These are phyloP conservation scores for Glossophaga mutica DNA, from an alignment of 2,797 vertebrate genomes.

Conservation along the genomic window DNA sequence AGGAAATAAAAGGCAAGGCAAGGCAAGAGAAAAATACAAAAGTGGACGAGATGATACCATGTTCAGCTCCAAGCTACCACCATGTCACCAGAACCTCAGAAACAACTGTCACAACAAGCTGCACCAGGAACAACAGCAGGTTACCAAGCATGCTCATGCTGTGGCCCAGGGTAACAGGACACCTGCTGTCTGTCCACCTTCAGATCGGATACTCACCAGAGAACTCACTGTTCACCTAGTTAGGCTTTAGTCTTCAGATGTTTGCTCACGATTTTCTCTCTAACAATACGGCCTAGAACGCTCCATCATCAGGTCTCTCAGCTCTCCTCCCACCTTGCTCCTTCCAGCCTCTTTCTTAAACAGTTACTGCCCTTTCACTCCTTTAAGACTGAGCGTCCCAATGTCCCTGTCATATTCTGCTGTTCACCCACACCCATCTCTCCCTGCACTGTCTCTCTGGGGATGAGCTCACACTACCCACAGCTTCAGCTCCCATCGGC, in stretches of 20 bases:
- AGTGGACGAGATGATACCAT: constrained; percentile 34
- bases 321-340: not conserved
- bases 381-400: not conserved
- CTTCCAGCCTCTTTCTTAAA: not conserved
- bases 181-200: not conserved
- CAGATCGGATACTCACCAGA: not conserved
- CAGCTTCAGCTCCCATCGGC: not conserved
- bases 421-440: not conserved
- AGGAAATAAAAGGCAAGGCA: not conserved
- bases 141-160: constrained; percentile 64
- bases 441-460: not conserved
- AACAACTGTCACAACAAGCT: not conserved
- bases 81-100: not conserved
- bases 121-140: constrained; percentile 40
- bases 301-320: not conserved
- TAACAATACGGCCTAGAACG: not conserved
- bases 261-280: not conserved
- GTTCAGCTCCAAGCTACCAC: not conserved
- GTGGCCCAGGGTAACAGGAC: constrained; percentile 24
- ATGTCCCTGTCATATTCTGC: not conserved
- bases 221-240: constrained; percentile 54
- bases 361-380: not conserved
- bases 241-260: constrained; percentile 3
- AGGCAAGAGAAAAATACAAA: too few species aligned
- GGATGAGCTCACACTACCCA: not conserved